These are phyloP conservation scores for Zapus hudsonius DNA, from an alignment of 2,113 vertebrate species.

Conservation along the genomic window DNA sequence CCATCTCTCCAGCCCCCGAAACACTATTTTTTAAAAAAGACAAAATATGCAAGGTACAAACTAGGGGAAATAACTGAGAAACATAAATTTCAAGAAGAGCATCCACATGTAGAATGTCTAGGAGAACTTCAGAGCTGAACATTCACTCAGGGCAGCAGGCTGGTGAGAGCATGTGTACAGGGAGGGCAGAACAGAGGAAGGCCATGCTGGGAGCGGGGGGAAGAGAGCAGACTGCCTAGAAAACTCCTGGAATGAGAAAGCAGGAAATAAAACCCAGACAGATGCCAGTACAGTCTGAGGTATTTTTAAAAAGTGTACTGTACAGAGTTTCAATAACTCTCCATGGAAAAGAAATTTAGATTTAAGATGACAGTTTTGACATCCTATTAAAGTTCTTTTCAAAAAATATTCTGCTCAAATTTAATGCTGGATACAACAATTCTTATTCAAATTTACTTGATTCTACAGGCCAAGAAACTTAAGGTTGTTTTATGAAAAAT, in stretches of 20 bases:
- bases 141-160: background rate
- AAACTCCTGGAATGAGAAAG: background rate
- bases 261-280: background rate
- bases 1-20: no score
- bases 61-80: background rate
- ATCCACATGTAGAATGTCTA: background rate
- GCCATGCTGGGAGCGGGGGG: background rate
- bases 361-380: constrained; percentile 1
- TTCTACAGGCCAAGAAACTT: constrained; percentile 4
- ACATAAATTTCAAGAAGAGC: background rate
- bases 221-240: background rate
- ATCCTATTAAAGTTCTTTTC: constrained; percentile 18
- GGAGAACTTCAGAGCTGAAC: background rate
- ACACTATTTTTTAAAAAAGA: background rate
- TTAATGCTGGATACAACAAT: background rate
- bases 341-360: background rate
- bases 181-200: background rate
- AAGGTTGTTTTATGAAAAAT: constrained; percentile 19
- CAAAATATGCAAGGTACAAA: background rate
- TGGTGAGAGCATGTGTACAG: background rate
- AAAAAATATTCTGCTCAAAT: constrained; percentile 25
- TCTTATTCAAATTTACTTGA: constrained; percentile 34
- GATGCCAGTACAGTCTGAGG: background rate
- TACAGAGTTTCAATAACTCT: background rate
- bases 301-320: background rate